A percentile compares a stretch with the other conserved stretches of the same genome.
Conservation (phyloP, 2,888 invertebrate species). For the Agriopis marginaria region DNA sequence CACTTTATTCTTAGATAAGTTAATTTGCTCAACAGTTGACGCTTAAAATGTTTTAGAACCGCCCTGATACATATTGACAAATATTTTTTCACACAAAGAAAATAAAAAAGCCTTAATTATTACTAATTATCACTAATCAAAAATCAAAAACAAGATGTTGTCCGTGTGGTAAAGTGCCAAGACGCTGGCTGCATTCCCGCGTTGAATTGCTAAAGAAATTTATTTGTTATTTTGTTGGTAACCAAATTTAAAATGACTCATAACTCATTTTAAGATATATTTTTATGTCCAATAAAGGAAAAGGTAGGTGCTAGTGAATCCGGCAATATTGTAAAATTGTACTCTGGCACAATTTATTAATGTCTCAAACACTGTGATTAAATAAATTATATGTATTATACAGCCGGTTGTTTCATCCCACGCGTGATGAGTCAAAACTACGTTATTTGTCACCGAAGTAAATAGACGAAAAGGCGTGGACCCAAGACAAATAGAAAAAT, state of each 20-base stretch:
- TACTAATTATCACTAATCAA: too few relatives aligned
- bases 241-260: constrained; percentile 10
- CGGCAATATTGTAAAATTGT: constrained; percentile 12
- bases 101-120: too few relatives aligned
- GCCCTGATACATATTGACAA: too few relatives aligned
- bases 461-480: constrained; percentile 42
- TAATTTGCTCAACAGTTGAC: too few relatives aligned
- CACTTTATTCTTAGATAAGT: too few relatives aligned
- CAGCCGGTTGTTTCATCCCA: constrained; percentile 27
- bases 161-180: too few relatives aligned
- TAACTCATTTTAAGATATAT: constrained; percentile 1
- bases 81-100: too few relatives aligned
- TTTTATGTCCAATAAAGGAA: constrained; percentile 12
- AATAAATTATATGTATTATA: constrained; percentile 25
- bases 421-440: constrained; percentile 42
- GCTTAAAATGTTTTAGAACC: too few relatives aligned
- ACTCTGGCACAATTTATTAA: constrained; percentile 9
- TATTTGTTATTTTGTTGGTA: constrained; percentile 3
- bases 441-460: constrained; percentile 38
- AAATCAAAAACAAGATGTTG: too few relatives aligned
- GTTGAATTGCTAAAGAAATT: too few relatives aligned
- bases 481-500: constrained; percentile 26
- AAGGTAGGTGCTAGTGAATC: constrained; percentile 6
- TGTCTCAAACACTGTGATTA: constrained; percentile 13
- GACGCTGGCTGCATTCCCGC: too few relatives aligned